Evolutionary conservation across 2,113 vertebrate genomes (phyloP), one percentile per base, ranked within the genome.

Genomic region (Calyptommatus sinebrachiatus): DNA sequence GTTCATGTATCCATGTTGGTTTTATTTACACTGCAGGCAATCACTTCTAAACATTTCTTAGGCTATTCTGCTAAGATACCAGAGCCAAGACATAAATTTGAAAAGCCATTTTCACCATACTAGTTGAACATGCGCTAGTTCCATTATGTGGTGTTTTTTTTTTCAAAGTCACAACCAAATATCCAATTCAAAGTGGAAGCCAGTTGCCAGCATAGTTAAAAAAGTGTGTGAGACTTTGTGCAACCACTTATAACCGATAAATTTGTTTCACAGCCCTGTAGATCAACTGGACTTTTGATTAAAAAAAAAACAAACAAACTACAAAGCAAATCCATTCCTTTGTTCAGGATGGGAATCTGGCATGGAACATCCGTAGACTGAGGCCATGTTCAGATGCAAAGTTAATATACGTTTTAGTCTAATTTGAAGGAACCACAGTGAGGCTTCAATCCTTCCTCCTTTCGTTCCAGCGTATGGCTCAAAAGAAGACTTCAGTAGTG

Each of bases 81-180:
- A 67, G 82, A 78, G 76, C 75, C 45, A 79, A 63, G 20, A 72
- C 45, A 22, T 62, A 63, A 62, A 62, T 3, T 77, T 80, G 28
- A 61, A 89, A 62, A 79, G 0, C 21, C 71, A 41, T n/a, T 71
- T 79, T 61, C 71, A 57, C 20, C 53, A 62, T 12, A 21, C 45
- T n/a, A 35, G 57, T 41, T 78, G 22, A 28, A 57, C 76, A 50
- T 63, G 10, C 41, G n/a, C 8, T 46, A 45, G 9, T 60, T 79
- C 62, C n/a, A 35, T 79, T 28, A 79, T 71, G 67, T 10, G 61
- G 31, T 24, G 22, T 61, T 41, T 41, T 61, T 41, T 41, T 41
- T 41, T 41, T 41, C 24, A 7, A 61, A 45, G 26, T 35, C 29
- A 26, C 24, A 61, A 46, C 67, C 67, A 79, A 79, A 79, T 35